Evolutionary conservation across 1,140 invertebrate species (phyloP).

Genomic region (Coenobita brevimanus): DNA sequence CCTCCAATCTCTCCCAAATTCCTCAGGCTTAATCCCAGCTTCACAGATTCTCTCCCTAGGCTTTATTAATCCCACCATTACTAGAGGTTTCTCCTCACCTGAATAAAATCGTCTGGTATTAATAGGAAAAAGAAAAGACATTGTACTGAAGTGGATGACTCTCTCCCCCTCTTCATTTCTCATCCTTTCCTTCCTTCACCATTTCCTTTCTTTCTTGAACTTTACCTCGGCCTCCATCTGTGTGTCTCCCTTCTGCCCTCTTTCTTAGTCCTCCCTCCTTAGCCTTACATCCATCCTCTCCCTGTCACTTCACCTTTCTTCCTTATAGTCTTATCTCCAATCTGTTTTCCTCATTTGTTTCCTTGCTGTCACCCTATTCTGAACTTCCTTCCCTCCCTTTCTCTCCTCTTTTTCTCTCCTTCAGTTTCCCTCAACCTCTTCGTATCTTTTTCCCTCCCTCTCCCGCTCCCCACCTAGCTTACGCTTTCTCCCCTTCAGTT

Average conservation of each 20-base stretch:
- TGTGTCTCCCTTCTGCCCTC: neutral
- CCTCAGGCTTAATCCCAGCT: neutral
- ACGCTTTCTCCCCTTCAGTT: neutral
- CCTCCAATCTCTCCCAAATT: neutral
- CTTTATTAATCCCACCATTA: neutral
- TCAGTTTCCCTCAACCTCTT: neutral
- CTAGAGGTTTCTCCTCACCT: too few relatives aligned
- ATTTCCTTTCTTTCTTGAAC: neutral
- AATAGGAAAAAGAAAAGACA: neutral
- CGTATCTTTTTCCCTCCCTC: neutral
- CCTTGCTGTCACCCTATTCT: neutral
- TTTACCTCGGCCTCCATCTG: neutral
- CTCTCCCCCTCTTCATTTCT: neutral
- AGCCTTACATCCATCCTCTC: neutral
- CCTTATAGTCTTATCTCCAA: neutral
- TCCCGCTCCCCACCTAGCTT: neutral
- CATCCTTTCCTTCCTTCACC: neutral
- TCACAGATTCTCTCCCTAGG: neutral
- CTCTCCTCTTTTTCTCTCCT: neutral
- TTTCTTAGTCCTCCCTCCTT: neutral
- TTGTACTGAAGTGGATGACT: neutral
- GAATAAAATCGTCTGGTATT: too few relatives aligned
- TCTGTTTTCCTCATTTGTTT: neutral
- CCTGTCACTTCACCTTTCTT: neutral
- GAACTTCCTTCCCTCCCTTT: neutral